These are phyloP conservation scores for Heliocidaris erythrogramma DNA, from an alignment of 35 echinoderm and acorn worm species.

Conservation along the genomic window DNA sequence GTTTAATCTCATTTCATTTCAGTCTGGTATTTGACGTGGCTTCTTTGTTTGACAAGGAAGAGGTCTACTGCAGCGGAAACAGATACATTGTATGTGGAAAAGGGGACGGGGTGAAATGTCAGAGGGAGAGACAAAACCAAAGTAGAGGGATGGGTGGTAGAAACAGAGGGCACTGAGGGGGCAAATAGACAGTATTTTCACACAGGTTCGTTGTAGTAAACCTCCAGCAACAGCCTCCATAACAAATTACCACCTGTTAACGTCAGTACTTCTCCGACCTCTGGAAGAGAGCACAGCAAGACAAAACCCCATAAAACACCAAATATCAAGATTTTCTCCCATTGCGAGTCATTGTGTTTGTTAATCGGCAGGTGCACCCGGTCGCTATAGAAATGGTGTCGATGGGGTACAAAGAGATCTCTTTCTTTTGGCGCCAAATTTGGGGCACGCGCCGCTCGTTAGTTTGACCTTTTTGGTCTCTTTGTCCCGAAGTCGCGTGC, in stretches of 20 bases:
- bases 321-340: slow-evolving; percentile 17
- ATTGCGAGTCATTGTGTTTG: background rate
- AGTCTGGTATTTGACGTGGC: background rate
- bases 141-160: background rate
- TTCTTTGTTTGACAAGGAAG: background rate
- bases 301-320: background rate
- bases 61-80: background rate
- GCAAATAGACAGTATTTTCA: background rate
- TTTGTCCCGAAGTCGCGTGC: slow-evolving; percentile 7
- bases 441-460: background rate
- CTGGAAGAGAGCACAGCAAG: background rate
- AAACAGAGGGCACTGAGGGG: background rate
- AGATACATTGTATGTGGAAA: background rate
- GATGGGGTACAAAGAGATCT: background rate
- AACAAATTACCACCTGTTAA: background rate
- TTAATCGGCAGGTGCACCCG: slow-evolving; percentile 13
- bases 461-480: background rate
- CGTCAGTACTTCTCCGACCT: background rate
- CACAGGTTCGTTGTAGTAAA: too few species aligned
- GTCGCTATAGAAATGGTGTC: background rate
- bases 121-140: background rate
- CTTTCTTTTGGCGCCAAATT: background rate
- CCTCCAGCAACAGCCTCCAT: too few species aligned
- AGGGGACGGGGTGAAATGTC: background rate
- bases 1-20: background rate